Base-by-base conservation (phyloP, 2,888 invertebrate genomes). In the Epinotia bilunana region DNA sequence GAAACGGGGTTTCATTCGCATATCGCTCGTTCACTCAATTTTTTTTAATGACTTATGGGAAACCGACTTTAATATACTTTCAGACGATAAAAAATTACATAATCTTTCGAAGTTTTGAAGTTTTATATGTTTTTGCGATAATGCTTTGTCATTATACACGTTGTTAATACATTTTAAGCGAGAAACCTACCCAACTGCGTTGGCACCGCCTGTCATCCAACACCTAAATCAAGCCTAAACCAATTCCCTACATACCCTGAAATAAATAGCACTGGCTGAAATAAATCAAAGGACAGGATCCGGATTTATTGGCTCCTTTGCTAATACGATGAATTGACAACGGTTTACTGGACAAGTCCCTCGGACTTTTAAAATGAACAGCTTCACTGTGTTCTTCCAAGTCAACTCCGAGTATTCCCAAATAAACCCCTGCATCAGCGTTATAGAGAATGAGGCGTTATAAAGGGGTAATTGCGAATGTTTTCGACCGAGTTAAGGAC, bases 301-400 rank as follows among this genome's bases (percentile, higher is more conserved):
- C 79, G 74, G 81, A 87, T 87, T 89, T 89, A 90, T 90, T 88
- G 83, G 81, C 65, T 78, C 87, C 87, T 88, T 86, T 88, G 86
- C 85, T 90, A 91, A 91, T 89, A 91, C 79, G 77, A 77, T 77
- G 77, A 87, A 84, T 88, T 87, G 86, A 86, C 86, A 82, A 77
- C 81, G 82, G 81, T 83, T 86, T 87, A 89, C 88, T 86, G 85
- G 83, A 80, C 79, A 18, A 57, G 57, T n/a, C 53, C 53, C 49
- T 49, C 49, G 1, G 16, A 49, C 16, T 49, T 16, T 5, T 49
- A 16, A 49, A 49, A 49, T 49, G 4, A 5, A 49, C 16, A 49
- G 49, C 16, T 49, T 49, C 16, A 11, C 43, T 43, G 43, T 49
- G 13, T 13, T 49, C 6, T 28, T 49, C 16, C n/a, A 1, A n/a